phyloP scores from a whole-genome alignment of 2,888 invertebrate species.

The Smittia sp. region DNA sequence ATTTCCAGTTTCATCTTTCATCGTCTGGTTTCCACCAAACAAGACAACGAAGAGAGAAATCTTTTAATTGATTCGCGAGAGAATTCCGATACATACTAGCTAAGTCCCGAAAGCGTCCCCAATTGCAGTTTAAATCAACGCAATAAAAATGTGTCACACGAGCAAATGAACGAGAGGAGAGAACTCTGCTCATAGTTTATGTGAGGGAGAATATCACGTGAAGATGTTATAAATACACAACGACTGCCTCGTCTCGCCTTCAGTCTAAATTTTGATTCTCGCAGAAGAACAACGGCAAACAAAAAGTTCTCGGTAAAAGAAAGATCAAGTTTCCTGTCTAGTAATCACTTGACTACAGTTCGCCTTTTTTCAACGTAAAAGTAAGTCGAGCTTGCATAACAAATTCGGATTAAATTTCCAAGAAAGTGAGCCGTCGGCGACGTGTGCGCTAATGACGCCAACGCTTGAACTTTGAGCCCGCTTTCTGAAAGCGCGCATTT shows the following conservation, averaged over 20 bases:
- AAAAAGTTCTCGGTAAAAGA: background rate
- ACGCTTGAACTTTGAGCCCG: background rate
- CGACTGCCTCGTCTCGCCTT: background rate
- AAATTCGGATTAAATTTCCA: background rate
- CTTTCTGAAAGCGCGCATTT: constrained; percentile 10
- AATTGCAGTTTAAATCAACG: constrained; percentile 2
- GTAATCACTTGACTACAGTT: background rate
- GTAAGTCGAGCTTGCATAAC: constrained; percentile 11
- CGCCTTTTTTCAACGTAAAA: background rate
- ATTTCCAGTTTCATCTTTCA: constrained; percentile 19
- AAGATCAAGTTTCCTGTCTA: background rate
- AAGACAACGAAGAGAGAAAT: background rate
- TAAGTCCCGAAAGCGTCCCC: background rate
- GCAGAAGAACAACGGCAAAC: background rate
- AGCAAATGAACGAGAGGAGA: background rate
- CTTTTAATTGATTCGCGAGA: background rate
- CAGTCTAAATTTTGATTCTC: background rate
- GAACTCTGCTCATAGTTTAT: no score
- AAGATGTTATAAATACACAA: constrained; percentile 6
- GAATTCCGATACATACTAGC: background rate
- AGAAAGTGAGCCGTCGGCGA: background rate
- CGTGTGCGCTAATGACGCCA: background rate
- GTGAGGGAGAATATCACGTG: constrained; percentile 2
- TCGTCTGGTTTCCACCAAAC: background rate
- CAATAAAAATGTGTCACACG: background rate